Conservation (phyloP, 1,140 invertebrate genomes). For the Magallana angulata region DNA sequence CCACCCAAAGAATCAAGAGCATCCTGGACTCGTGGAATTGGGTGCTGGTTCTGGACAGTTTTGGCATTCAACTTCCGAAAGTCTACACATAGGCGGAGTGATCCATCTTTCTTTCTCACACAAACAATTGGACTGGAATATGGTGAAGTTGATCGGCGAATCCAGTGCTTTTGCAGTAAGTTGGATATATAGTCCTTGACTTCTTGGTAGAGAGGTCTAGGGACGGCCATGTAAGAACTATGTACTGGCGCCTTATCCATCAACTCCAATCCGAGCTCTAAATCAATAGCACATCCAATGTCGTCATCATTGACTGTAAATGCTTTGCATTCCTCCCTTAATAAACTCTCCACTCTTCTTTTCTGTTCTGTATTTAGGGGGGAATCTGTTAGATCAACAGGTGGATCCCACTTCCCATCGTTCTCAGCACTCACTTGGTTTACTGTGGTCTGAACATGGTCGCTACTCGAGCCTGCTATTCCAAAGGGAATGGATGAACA, state of each 20-base stretch:
- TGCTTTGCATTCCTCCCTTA: not conserved
- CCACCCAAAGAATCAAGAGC: too few species aligned
- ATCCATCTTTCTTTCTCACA: conserved; percentile 6
- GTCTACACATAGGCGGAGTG: too few species aligned
- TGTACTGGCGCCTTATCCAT: conserved; percentile 42
- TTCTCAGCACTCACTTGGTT: too few species aligned
- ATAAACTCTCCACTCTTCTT: not conserved
- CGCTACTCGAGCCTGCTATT: not conserved
- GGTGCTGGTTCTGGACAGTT: too few species aligned
- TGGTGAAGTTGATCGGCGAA: not conserved
- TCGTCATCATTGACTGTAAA: not conserved
- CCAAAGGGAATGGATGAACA: not conserved
- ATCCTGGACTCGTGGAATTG: too few species aligned
- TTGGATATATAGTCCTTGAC: conserved; percentile 36
- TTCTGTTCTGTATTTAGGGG: not conserved
- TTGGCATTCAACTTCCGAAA: too few species aligned
- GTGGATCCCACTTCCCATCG: conserved; percentile 26
- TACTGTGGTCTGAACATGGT: too few species aligned
- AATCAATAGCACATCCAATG: not conserved
- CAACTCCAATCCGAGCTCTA: not conserved
- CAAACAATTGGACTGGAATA: conserved; percentile 56
- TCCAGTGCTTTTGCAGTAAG: too few species aligned
- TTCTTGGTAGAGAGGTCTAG: not conserved
- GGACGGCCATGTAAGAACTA: conserved; percentile 37
- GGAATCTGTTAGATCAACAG: conserved; percentile 10